Conservation (phyloP, 2,113 vertebrate genomes). For the Mystacornis crossleyi region DNA sequence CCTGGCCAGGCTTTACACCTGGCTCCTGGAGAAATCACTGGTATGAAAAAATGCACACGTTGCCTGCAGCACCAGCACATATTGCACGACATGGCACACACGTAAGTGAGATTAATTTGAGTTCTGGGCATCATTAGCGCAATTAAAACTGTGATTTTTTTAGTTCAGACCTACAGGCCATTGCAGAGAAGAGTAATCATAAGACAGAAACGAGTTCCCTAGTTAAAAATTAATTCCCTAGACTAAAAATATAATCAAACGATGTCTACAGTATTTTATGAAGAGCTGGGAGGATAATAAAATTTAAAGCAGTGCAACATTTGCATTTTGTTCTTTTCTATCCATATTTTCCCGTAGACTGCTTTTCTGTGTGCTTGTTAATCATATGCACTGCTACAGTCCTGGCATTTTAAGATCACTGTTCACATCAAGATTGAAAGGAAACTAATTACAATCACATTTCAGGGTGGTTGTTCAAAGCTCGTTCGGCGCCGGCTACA, state of each 20-base stretch:
- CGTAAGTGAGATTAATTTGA: conserved; percentile 49
- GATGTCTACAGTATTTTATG: conserved; percentile 57
- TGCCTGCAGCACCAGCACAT: background rate
- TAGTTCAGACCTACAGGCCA: conserved; percentile 61
- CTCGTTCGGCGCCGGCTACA: background rate
- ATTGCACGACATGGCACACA: conserved; percentile 23
- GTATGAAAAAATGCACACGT: background rate
- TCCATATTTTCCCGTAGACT: conserved; percentile 44
- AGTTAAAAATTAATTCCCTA: conserved; percentile 68
- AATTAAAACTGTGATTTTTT: conserved; percentile 63
- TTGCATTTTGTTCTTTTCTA: conserved; percentile 54
- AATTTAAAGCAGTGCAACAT: conserved; percentile 56
- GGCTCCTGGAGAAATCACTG: background rate
- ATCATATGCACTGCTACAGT: conserved; percentile 49
- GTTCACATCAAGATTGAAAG: conserved; percentile 54
- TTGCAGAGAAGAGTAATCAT: conserved; percentile 34
- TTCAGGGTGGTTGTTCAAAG: conserved; percentile 29
- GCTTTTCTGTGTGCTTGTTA: conserved; percentile 44
- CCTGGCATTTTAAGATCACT: conserved; percentile 68
- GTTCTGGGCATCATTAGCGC: conserved; percentile 62
- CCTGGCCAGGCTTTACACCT: background rate
- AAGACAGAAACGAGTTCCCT: conserved; percentile 45
- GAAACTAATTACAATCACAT: conserved; percentile 61
- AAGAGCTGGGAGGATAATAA: conserved; percentile 67
- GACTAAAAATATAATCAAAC: conserved; percentile 70